These are phyloP conservation scores for Andrena chrysosceles DNA, from an alignment of 2,888 invertebrate species.

Conservation along the genomic window DNA sequence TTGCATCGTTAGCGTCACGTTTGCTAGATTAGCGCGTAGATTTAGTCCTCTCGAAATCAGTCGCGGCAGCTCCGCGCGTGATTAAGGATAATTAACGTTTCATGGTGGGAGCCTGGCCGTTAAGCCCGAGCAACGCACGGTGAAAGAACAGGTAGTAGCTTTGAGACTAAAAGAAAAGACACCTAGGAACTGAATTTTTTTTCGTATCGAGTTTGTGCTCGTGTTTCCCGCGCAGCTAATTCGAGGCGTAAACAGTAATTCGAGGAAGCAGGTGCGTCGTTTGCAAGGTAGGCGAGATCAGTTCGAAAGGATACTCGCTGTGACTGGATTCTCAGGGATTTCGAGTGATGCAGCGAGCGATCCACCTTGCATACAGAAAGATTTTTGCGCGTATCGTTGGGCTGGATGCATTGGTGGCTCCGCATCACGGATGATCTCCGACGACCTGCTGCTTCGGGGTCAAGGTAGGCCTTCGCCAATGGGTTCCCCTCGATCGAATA, in stretches of 20 bases:
- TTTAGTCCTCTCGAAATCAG: conserved; percentile 32
- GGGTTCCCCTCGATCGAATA: conserved; percentile 78
- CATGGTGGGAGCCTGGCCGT: conserved; percentile 27
- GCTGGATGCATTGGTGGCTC: conserved; percentile 41
- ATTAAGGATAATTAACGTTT: conserved; percentile 68
- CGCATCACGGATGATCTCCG: conserved; percentile 66
- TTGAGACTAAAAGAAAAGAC: background rate
- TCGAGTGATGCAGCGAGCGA: background rate
- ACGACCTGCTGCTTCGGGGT: conserved; percentile 75
- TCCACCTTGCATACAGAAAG: background rate
- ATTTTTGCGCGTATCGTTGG: conserved; percentile 7
- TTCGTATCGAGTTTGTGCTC: background rate
- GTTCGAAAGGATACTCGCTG: conserved; percentile 6
- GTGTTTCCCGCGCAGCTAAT: conserved; percentile 55
- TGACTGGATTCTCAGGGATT: background rate
- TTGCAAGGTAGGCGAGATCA: conserved; percentile 23
- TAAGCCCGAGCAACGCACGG: background rate
- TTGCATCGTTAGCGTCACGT: conserved; percentile 44
- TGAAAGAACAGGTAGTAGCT: background rate
- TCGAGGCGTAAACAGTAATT: conserved; percentile 73
- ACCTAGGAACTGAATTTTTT: conserved; percentile 7
- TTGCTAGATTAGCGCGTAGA: conserved; percentile 37
- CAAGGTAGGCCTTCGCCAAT: conserved; percentile 78
- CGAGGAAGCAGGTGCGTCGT: conserved; percentile 67
- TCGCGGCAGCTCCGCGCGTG: conserved; percentile 52